These are phyloP conservation scores for Butorides virescens DNA, from an alignment of 2,113 vertebrate species.

Conservation along the genomic window DNA sequence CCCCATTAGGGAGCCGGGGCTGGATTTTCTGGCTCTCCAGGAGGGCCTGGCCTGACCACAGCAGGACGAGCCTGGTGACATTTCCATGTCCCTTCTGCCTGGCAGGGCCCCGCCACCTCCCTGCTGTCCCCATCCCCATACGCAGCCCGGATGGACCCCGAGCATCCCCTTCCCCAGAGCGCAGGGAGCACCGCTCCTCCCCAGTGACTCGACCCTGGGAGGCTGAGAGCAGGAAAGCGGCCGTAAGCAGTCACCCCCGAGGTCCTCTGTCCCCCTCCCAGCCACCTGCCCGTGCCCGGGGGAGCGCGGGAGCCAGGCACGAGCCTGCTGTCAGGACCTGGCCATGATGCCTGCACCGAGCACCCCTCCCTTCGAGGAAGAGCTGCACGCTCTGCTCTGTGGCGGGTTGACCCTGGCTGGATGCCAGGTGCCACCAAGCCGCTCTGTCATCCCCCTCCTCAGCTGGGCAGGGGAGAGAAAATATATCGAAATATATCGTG, in stretches of 20 bases:
- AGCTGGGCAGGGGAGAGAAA: too few relatives aligned
- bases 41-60: neutral
- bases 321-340: neutral
- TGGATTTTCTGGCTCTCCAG: slow-evolving; percentile 49
- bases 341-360: neutral
- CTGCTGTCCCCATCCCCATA: rapidly evolving
- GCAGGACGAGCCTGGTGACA: neutral
- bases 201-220: neutral
- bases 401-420: too few relatives aligned
- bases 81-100: neutral
- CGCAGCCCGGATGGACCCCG: rapidly evolving
- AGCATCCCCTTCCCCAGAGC: neutral
- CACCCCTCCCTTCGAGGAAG: neutral
- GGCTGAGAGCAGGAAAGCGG: neutral
- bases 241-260: rapidly evolving
- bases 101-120: rapidly evolving
- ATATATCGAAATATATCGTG: too few relatives aligned
- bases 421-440: too few relatives aligned
- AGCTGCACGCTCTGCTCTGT: neutral
- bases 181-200: neutral
- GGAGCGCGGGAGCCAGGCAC: neutral
- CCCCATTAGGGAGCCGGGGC: neutral
- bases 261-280: neutral
- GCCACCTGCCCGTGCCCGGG: rapidly evolving
- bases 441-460: too few relatives aligned